These are phyloP conservation scores for Coregonus clupeaformis DNA, from an alignment of 2,113 vertebrate species.

Conservation along the genomic window DNA sequence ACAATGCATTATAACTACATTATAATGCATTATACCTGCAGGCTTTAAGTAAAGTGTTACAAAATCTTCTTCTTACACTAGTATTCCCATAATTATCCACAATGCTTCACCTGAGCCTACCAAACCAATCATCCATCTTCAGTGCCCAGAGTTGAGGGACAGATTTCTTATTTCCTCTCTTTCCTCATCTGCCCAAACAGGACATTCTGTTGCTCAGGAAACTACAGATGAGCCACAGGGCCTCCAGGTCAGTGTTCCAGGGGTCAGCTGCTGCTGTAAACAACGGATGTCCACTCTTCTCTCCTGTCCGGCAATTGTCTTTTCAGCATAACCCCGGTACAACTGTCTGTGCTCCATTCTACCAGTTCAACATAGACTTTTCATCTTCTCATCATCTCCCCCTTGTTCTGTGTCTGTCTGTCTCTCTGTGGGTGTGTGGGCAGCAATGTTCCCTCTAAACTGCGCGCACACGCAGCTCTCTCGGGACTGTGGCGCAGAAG, in stretches of 20 bases:
- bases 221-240: constrained; percentile 41
- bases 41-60: too few species aligned
- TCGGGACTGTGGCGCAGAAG: too few species aligned
- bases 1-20: too few species aligned
- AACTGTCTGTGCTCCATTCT: neutral
- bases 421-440: too few species aligned
- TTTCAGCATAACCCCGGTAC: constrained; percentile 52
- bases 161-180: constrained; percentile 14
- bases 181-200: constrained; percentile 39
- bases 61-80: neutral
- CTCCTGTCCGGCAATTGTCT: constrained; percentile 60
- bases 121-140: neutral
- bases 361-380: neutral
- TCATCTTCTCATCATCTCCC: too few species aligned
- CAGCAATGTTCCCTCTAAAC: too few species aligned
- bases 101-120: neutral
- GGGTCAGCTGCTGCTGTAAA: constrained; percentile 28
- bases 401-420: too few species aligned
- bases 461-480: too few species aligned
- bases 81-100: neutral
- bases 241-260: constrained; percentile 5
- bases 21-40: too few species aligned
- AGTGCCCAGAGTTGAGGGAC: constrained; percentile 12
- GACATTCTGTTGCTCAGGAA: constrained; percentile 70
- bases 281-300: constrained; percentile 46